phyloP scores from a whole-genome alignment of 2,888 invertebrate species.

The Drosophila siamana region DNA sequence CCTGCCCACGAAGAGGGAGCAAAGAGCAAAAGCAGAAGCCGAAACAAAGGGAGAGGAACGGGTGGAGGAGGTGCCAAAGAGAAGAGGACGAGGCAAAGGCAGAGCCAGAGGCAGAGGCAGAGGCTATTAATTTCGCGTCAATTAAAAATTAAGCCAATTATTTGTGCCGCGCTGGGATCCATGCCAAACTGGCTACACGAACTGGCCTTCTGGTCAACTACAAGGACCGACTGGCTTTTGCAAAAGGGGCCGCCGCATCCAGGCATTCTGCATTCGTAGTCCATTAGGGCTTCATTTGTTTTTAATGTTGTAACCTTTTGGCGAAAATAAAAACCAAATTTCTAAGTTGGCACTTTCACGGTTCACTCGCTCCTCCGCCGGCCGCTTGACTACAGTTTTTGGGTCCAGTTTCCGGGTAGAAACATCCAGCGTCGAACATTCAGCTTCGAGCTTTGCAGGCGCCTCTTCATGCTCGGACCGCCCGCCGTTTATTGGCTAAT shows the following conservation, averaged over 20 bases:
- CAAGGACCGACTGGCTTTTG: constrained; percentile 19
- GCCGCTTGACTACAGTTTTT: constrained; percentile 15
- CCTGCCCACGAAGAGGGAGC: constrained; percentile 25
- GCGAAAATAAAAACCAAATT: constrained; percentile 67
- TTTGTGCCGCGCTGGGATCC: constrained; percentile 67
- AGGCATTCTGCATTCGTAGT: constrained; percentile 61
- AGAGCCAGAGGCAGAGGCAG: constrained; percentile 29
- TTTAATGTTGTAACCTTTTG: constrained; percentile 80
- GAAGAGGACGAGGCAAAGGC: neutral
- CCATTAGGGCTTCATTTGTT: constrained; percentile 81
- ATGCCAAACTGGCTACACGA: constrained; percentile 34
- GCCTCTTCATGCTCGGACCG: constrained; percentile 29
- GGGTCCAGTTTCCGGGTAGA: constrained; percentile 10
- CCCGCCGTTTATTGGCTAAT: constrained; percentile 81
- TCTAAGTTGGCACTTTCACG: constrained; percentile 80
- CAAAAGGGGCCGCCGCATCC: constrained; percentile 1
- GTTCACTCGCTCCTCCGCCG: constrained; percentile 38
- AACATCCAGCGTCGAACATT: constrained; percentile 1
- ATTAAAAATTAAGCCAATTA: constrained; percentile 82
- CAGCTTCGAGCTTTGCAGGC: neutral
- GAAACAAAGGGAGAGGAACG: constrained; percentile 28
- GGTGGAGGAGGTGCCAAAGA: constrained; percentile 31
- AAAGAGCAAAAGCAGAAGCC: constrained; percentile 15
- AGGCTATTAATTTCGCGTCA: constrained; percentile 81
- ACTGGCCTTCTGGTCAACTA: constrained; percentile 43